Conservation (phyloP, 2,113 vertebrate species). For the Notothenia rossii region DNA sequence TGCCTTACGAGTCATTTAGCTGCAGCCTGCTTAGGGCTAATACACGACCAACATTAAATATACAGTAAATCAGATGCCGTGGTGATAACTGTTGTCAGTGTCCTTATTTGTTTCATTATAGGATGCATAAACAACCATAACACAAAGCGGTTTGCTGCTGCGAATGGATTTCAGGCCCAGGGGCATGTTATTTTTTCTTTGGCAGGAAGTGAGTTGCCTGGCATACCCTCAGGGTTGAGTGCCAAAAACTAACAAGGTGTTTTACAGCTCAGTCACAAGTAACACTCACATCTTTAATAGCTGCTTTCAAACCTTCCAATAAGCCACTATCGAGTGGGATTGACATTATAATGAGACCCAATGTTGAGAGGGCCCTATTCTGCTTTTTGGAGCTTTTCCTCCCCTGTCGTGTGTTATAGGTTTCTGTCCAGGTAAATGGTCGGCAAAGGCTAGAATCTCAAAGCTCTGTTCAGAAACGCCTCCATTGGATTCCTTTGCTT, state of each 20-base stretch:
- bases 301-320: too few relatives aligned
- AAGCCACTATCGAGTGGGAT: too few relatives aligned
- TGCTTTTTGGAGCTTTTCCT: too few relatives aligned
- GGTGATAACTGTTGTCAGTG: not conserved
- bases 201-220: not conserved
- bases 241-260: slow-evolving; percentile 1
- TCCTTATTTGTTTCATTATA: not conserved
- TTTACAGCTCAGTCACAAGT: not conserved
- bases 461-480: too few relatives aligned
- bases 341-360: too few relatives aligned
- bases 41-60: not conserved
- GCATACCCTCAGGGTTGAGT: not conserved
- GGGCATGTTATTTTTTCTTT: not conserved
- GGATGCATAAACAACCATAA: not conserved
- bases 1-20: not conserved
- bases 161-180: not conserved
- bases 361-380: too few relatives aligned
- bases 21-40: too few relatives aligned
- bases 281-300: not conserved
- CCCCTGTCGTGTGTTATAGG: too few relatives aligned
- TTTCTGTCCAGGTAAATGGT: too few relatives aligned
- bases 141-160: not conserved
- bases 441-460: too few relatives aligned
- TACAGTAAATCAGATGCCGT: not conserved
- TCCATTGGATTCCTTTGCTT: too few relatives aligned